Conservation (phyloP, 2,113 vertebrate genomes). For the Lepidothrix coronata region DNA sequence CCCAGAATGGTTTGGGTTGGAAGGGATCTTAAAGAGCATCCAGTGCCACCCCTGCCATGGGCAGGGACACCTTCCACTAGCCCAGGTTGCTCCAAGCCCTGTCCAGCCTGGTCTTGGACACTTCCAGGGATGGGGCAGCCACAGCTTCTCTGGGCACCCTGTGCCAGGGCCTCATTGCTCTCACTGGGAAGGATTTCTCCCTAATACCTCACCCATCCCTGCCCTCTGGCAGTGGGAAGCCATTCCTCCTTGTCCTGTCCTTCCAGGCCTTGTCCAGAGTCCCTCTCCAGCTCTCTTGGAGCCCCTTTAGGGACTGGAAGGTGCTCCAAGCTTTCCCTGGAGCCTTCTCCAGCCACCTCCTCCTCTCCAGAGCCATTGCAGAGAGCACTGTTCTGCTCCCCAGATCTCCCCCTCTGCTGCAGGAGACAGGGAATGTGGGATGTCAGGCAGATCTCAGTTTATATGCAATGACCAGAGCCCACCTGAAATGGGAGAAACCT, state of each 20-base stretch:
- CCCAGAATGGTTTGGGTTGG: neutral
- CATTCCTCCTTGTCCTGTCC: neutral
- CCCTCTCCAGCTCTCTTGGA: neutral
- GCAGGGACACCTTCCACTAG: neutral
- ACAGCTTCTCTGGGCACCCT: neutral
- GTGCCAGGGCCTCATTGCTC: fast-evolving
- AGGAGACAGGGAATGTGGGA: too few species aligned
- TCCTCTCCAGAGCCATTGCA: neutral
- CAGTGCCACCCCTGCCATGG: fast-evolving
- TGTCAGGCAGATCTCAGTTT: too few species aligned
- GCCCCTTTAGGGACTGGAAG: neutral
- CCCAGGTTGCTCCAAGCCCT: neutral
- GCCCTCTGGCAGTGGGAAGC: neutral
- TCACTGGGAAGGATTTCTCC: neutral
- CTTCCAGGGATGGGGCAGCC: neutral
- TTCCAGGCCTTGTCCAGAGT: neutral
- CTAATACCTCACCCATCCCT: fast-evolving
- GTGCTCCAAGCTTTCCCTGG: neutral
- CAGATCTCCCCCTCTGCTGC: fast-evolving
- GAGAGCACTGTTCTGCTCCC: fast-evolving
- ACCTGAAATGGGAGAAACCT: neutral
- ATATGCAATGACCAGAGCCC: fast-evolving
- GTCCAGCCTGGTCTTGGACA: neutral
- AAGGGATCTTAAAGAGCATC: neutral
- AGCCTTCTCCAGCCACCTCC: neutral